phyloP scores from a whole-genome alignment of 2,888 invertebrate species.

The Notodromas monacha region DNA sequence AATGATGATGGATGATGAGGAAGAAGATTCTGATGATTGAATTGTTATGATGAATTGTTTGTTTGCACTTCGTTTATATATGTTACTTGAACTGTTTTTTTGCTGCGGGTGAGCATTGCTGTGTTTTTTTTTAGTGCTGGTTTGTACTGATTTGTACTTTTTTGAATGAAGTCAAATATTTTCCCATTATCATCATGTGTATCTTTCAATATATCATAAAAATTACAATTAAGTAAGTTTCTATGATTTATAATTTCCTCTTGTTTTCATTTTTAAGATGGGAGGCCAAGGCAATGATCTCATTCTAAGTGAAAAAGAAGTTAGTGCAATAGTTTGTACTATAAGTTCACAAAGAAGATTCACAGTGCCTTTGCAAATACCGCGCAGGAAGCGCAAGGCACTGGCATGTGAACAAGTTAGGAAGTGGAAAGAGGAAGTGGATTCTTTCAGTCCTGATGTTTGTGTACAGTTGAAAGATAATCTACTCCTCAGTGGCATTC shows the following conservation, averaged over 20 bases:
- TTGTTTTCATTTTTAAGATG: conserved; percentile 4
- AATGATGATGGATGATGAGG: background rate
- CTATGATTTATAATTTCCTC: conserved; percentile 1
- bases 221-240: background rate
- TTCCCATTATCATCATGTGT: conserved; percentile 1
- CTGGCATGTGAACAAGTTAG: conserved; percentile 4
- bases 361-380: conserved; percentile 1
- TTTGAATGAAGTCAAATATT: conserved; percentile 2
- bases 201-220: background rate
- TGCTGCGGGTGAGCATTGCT: conserved; percentile 1
- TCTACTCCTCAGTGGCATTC: conserved; percentile 4
- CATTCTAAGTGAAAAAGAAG: conserved; percentile 4
- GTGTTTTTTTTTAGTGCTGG: conserved; percentile 2
- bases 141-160: conserved; percentile 4
- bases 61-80: background rate
- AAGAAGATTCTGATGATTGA: background rate
- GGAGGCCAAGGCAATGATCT: conserved; percentile 1
- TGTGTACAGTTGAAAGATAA: conserved; percentile 1
- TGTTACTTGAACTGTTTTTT: conserved; percentile 1
- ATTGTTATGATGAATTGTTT: background rate
- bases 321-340: conserved; percentile 2
- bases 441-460: background rate
- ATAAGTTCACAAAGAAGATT: conserved; percentile 1
- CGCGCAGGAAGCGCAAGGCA: conserved; percentile 4
- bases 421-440: conserved; percentile 4